These are phyloP conservation scores for Ictalurus furcatus DNA, from an alignment of 2,113 vertebrate genomes.

Conservation along the genomic window DNA sequence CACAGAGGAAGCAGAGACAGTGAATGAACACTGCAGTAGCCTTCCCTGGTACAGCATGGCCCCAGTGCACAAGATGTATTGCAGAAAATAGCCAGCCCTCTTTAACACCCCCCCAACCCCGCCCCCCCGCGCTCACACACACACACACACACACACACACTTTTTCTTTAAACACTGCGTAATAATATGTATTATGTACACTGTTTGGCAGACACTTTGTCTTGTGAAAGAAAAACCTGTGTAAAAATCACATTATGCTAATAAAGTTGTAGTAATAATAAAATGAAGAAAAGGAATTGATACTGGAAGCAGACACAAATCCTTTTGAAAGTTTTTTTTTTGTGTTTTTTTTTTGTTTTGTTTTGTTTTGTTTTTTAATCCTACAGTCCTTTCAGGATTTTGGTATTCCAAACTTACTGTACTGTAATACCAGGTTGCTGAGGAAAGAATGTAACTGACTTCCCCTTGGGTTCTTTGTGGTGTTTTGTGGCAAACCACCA, in stretches of 20 bases:
- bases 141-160: too few species aligned
- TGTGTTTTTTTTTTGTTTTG: not conserved
- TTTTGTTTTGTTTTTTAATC: not conserved
- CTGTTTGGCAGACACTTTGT: not conserved
- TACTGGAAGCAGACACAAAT: conserved; percentile 1
- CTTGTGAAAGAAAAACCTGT: not conserved
- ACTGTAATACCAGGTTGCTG: conserved; percentile 4
- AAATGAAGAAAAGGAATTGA: not conserved
- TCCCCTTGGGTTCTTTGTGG: conserved; percentile 29
- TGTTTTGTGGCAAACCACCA: conserved; percentile 8
- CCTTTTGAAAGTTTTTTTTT: not conserved
- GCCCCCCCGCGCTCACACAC: too few species aligned
- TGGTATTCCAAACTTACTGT: conserved; percentile 4
- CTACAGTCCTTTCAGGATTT: conserved; percentile 10
- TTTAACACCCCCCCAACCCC: not conserved
- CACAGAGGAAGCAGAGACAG: conserved; percentile 42
- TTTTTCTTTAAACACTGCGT: too few species aligned
- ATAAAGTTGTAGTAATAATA: not conserved
- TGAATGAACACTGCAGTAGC: conserved; percentile 36
- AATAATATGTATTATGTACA: not conserved
- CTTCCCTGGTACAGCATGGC: not conserved
- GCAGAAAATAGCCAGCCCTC: not conserved
- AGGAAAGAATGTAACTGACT: conserved; percentile 13
- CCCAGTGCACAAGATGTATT: not conserved
- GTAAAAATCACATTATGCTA: not conserved